Evolutionary conservation across 1,140 invertebrate species (phyloP), one percentile per base, ranked within the genome.

Genomic region (Trachelipus rathkii): DNA sequence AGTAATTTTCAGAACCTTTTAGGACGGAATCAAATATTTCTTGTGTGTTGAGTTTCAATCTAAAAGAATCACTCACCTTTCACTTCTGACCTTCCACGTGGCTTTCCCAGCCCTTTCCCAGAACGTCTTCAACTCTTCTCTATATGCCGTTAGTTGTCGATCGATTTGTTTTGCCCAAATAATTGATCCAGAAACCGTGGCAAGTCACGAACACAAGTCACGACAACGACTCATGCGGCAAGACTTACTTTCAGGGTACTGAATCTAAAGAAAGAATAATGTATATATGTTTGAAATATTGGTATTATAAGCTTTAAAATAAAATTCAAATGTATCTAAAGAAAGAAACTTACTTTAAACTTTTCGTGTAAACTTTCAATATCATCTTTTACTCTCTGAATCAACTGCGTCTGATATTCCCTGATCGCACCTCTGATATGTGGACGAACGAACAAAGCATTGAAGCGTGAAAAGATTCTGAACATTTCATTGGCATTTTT

Each of bases 401-500:
- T 99, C 44, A 99, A 88, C 85, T 99, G 96, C 0, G 97, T 98
- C 87, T 99, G 98, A 86, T 99, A 99, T 87, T 99, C 97, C 50
- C 97, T 87, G 81, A 99, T 99, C 43, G 98, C 97, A 21, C 97
- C 97, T 77, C 96, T 89, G 83, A 99, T 99, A 85, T 99, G 97
- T 8, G 97, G 97, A 15, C 98, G 89, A 7, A 99, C 96, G 87
- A 99, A 99, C 15, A 99, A 87, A 0, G 96, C 97, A 87, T 99
- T 99, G 87, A 98, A 99, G 19, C 97, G 89, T 10, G 88, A 89
- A 84, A 90, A 91, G 76, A 89, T 89, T 10, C 86, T 88, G 86
- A 99, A 99, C 97, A 99, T 99, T 87, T 99, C 97, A 86, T 99
- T 99, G 19, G 98, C 97, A 87, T 98, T 99, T 85, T 97, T 98